A percentile compares a stretch with the other conserved stretches of the same genome.
Evolutionary conservation across 2,888 invertebrate species (phyloP).

Genomic region (Vanessa cardui): DNA sequence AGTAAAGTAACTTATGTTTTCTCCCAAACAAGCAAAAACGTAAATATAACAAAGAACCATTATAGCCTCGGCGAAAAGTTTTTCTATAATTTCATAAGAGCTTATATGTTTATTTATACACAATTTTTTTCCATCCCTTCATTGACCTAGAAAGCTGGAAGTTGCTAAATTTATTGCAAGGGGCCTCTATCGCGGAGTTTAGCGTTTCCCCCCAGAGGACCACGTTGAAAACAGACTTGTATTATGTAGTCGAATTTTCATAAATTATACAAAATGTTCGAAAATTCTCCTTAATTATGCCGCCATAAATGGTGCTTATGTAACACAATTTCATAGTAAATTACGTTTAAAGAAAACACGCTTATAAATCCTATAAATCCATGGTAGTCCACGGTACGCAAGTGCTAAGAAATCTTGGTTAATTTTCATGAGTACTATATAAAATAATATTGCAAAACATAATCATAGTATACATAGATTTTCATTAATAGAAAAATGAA

Average conservation of each 20-base stretch:
- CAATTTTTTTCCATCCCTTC: constrained; percentile 27
- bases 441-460: too few species aligned
- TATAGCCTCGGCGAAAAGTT: constrained; percentile 10
- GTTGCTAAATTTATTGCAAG: constrained; percentile 36
- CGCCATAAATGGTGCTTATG: constrained; percentile 11
- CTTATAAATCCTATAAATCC: background rate
- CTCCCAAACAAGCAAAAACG: constrained; percentile 16
- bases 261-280: constrained; percentile 31
- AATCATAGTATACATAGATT: too few species aligned
- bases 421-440: too few species aligned
- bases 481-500: too few species aligned
- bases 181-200: constrained; percentile 17
- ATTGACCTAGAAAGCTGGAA: constrained; percentile 37
- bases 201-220: constrained; percentile 18
- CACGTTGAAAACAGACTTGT: constrained; percentile 23
- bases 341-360: background rate
- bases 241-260: constrained; percentile 28
- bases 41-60: constrained; percentile 21
- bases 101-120: constrained; percentile 12
- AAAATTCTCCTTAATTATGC: constrained; percentile 22
- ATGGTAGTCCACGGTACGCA: background rate
- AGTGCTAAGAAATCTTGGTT: too few species aligned
- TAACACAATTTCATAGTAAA: constrained; percentile 5
- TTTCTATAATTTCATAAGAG: constrained; percentile 22
- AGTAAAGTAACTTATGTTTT: constrained; percentile 1